Base-by-base conservation (phyloP, 1,140 invertebrate species). In the Pararge aegeria region DNA sequence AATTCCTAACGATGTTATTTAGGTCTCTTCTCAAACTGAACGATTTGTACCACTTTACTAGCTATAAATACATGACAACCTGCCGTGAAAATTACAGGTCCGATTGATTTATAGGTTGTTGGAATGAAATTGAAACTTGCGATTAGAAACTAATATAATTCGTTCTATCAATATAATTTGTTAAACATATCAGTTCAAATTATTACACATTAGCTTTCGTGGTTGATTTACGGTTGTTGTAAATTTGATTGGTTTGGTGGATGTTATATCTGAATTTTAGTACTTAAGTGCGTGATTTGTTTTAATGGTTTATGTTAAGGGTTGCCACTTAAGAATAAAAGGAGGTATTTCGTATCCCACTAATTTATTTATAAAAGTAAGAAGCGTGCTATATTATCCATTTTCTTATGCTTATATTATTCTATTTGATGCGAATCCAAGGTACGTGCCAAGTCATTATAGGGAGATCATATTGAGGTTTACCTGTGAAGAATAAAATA, bases 331-430 rank as follows among this genome's bases (percentile, higher is more conserved):
- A 16, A 5, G 16, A 16, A 40, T 15, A 40, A 46, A 44, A 46
- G 10, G 3, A 19, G 10, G 5, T 19, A 15, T 12, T 10, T 46
- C 19, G 9, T 62, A 68, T 73, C 68, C 75, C 78, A 80, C 73
- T 78, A 68, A 70, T 75, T 80, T 80, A 75, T 69, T 79, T 64
- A 56, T 65, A 69, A 48, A 64, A 66, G 54, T 72, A 62, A 60
- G 60, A 70, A 74, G 65, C 75, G 68, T 74, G 66, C 64, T 48
- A 46, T 53, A 49, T 70, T 73, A 61, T 72, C 66, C 64, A 67
- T 78, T 80, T 49, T 75, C 59, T 56, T 55, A 72, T 74, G 70
- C 68, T 74, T 37, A 57, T 42, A 24, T 68, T 68, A 65, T 61
- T 16, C 34, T 38, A 52, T 55, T 62, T 56, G 5, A 7, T 44